Conservation (phyloP, 2,888 invertebrate species). For the Drosophila cognata region DNA sequence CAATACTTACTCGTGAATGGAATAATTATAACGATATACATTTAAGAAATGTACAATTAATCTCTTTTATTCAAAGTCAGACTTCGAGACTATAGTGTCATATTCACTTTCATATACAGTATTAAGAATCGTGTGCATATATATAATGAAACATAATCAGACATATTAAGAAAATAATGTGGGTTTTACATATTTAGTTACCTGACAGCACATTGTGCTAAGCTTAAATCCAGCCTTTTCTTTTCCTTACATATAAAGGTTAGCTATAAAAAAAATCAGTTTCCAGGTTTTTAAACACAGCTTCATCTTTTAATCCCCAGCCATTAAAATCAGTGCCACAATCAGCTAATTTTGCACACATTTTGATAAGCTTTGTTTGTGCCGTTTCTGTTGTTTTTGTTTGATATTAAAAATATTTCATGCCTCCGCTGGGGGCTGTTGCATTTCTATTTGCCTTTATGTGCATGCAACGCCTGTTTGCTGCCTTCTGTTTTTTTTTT, state of each 20-base stretch:
- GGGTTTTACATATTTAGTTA: background rate
- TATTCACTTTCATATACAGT: background rate
- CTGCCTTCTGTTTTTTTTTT: conserved; percentile 38
- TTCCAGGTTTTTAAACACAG: conserved; percentile 69
- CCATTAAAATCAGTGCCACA: conserved; percentile 49
- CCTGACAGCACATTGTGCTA: background rate
- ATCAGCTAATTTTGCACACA: conserved; percentile 76
- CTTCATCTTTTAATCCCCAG: conserved; percentile 34
- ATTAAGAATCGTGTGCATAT: background rate
- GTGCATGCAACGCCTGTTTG: conserved; percentile 65
- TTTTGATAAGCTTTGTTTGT: conserved; percentile 71
- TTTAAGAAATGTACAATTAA: background rate
- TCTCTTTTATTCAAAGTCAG: background rate
- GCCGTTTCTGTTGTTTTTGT: conserved; percentile 28
- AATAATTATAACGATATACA: background rate
- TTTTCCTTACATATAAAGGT: conserved; percentile 24
- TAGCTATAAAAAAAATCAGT: conserved; percentile 28
- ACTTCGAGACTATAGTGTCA: background rate
- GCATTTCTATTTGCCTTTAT: conserved; percentile 46
- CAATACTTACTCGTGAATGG: background rate
- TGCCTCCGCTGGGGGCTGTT: conserved; percentile 39
- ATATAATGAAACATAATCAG: background rate
- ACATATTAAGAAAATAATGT: background rate
- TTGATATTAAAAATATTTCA: conserved; percentile 60
- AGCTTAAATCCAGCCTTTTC: background rate